Evolutionary conservation across 2,797 vertebrate species (phyloP).

Genomic region (Astyanax mexicanus): DNA sequence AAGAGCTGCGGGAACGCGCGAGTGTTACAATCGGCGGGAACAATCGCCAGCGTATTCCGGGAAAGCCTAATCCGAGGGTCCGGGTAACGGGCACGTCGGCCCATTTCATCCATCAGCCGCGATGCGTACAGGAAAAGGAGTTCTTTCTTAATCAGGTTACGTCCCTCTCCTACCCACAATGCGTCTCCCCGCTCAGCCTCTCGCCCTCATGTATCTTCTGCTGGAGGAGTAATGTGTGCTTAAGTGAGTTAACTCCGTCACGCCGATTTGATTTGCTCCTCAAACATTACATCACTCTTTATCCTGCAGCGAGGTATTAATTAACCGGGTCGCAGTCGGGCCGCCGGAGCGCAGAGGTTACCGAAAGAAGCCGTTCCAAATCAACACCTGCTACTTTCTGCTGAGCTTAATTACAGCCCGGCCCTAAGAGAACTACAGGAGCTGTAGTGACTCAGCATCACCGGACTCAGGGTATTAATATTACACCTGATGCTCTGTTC

Average conservation of each 20-base stretch:
- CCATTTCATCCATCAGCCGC: conserved; percentile 65
- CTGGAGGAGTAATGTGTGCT: conserved; percentile 66
- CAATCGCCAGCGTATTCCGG: conserved; percentile 64
- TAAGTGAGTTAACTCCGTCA: conserved; percentile 64
- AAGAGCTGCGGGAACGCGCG: conserved; percentile 67
- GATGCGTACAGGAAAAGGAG: conserved; percentile 67
- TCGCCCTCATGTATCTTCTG: conserved; percentile 54
- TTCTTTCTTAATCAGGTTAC: conserved; percentile 67
- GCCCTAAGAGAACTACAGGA: background rate
- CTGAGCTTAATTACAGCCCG: background rate
- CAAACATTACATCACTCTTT: conserved; percentile 70
- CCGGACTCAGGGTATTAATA: background rate
- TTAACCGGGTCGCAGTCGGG: conserved; percentile 54
- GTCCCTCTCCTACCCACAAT: conserved; percentile 54
- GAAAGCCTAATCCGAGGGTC: conserved; percentile 62
- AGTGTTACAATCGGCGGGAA: conserved; percentile 70
- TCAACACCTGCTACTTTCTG: conserved; percentile 10
- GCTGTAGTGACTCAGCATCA: background rate
- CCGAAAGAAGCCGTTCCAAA: conserved; percentile 38
- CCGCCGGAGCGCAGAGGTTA: conserved; percentile 48
- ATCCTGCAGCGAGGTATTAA: conserved; percentile 61
- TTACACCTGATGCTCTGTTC: background rate
- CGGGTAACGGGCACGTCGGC: conserved; percentile 56
- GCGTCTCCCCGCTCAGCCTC: conserved; percentile 50
- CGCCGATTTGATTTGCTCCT: conserved; percentile 60